Evolutionary conservation across 2,113 vertebrate species (phyloP).

Genomic region (Dicentrarchus labrax): DNA sequence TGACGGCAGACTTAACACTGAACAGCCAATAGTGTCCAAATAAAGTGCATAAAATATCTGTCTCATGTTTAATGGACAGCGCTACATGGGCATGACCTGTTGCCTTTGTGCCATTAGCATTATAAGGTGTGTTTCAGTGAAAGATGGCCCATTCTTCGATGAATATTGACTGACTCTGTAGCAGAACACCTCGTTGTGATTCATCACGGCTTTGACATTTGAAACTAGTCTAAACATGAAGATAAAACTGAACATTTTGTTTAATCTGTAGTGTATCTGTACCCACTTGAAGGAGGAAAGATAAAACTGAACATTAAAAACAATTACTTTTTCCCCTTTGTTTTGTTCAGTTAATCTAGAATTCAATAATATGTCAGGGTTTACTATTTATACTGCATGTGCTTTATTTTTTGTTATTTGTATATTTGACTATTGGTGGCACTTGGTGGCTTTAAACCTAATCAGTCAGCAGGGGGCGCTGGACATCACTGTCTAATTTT

Average conservation of each 20-base stretch:
- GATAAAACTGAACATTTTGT: constrained; percentile 10
- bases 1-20: neutral
- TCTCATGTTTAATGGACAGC: constrained; percentile 28
- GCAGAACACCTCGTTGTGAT: neutral
- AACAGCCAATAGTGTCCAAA: constrained; percentile 19
- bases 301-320: constrained; percentile 32
- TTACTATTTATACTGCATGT: neutral
- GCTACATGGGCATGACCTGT: neutral
- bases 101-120: neutral
- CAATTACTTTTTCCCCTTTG: neutral
- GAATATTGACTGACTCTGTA: neutral
- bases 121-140: neutral
- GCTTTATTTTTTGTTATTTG: neutral
- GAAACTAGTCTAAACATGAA: neutral
- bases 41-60: constrained; percentile 30
- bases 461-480: constrained; percentile 50
- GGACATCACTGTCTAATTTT: neutral
- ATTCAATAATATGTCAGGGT: neutral
- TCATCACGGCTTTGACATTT: neutral
- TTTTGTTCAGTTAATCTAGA: neutral
- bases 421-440: neutral
- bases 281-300: constrained; percentile 21
- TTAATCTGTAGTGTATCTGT: constrained; percentile 42
- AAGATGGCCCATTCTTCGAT: neutral
- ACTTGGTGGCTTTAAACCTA: neutral